Base-by-base conservation (phyloP, 2,888 invertebrate genomes). In the Petrophora chlorosata region DNA sequence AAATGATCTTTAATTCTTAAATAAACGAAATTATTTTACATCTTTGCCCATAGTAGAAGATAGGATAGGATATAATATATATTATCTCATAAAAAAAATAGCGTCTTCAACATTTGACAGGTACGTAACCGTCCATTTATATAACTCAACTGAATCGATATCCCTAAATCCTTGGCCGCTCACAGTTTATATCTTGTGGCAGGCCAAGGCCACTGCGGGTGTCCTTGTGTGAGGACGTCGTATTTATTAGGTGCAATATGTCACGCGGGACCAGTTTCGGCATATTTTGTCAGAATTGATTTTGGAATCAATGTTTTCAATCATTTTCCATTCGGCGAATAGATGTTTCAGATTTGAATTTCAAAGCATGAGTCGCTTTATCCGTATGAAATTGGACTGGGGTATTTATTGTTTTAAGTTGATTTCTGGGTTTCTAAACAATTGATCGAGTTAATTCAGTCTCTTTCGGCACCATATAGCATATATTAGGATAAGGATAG, bases 241-340 rank as follows among this genome's bases (percentile, higher is more conserved):
- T 14, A 35, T 35, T 35, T 23, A 35, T 35, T 15, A n/a, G 19
- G 19, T 34, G 33, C 33, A 35, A 14, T 23, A 35, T 23, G 35
- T 35, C 15, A n/a, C n/a, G 10, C 5, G 35, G 35, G 4, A 23
- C 12, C 9, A 22, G 5, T 8, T 30, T 35, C 22, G 35, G 35
- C 1, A 34, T 25, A 35, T 35, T 35, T 35, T 35, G 25, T 22
- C 35, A 15, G 23, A 35, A 35, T 35, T 35, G 35, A 35, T 25
- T 35, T 23, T 2, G 15, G n/a, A 15, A 9, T 25, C 15, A 0
- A 22, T 15, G 14, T 35, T 14, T 25, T 25, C 23, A 5, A 35
- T 35, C 15, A 25, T 8, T 23, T 35, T 35, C n/a, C 9, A 14
- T 35, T 19, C 7, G 2, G 4, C 19, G 19, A 19, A 19, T 33